Percentiles rank a stretch among this genome's conserved stretches.
These are phyloP conservation scores for Apis cerana DNA, from an alignment of 1,140 invertebrate genomes.

Conservation along the genomic window DNA sequence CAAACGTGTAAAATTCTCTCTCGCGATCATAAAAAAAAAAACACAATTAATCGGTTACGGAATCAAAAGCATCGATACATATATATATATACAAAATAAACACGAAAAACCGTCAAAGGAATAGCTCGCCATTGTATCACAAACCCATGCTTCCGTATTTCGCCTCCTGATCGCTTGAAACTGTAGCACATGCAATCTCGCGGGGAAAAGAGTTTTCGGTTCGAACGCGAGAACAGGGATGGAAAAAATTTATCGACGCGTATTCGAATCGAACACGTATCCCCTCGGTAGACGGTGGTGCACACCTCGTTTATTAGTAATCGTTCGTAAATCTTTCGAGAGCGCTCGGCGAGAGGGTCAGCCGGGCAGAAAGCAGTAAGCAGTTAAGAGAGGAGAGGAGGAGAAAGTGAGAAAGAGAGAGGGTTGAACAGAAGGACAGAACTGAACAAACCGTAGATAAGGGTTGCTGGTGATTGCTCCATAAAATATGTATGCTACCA, in stretches of 20 bases:
- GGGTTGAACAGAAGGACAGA: conserved; percentile 66
- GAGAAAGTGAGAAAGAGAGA: conserved; percentile 30
- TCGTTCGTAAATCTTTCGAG: conserved; percentile 67
- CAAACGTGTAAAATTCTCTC: too few species aligned
- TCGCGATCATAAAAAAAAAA: too few species aligned
- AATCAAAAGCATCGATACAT: too few species aligned
- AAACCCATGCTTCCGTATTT: neutral
- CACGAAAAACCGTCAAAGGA: neutral
- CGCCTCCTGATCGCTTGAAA: neutral
- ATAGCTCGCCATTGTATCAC: neutral
- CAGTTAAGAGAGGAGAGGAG: neutral
- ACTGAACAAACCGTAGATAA: conserved; percentile 80
- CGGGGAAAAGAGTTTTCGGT: neutral
- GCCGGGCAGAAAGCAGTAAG: conserved; percentile 20
- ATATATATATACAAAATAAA: neutral
- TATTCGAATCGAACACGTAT: conserved; percentile 12
- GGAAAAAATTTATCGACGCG: conserved; percentile 37
- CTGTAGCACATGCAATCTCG: neutral
- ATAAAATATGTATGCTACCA: conserved; percentile 80
- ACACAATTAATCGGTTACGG: too few species aligned
- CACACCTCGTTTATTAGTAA: conserved; percentile 66
- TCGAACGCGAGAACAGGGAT: neutral
- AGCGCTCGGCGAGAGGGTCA: conserved; percentile 64
- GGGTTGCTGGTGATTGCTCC: conserved; percentile 77
- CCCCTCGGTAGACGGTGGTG: neutral